A percentile compares a stretch with the other conserved stretches of the same genome.
These are phyloP conservation scores for Odocoileus hemionus DNA, from an alignment of 2,113 vertebrate genomes.

Conservation along the genomic window DNA sequence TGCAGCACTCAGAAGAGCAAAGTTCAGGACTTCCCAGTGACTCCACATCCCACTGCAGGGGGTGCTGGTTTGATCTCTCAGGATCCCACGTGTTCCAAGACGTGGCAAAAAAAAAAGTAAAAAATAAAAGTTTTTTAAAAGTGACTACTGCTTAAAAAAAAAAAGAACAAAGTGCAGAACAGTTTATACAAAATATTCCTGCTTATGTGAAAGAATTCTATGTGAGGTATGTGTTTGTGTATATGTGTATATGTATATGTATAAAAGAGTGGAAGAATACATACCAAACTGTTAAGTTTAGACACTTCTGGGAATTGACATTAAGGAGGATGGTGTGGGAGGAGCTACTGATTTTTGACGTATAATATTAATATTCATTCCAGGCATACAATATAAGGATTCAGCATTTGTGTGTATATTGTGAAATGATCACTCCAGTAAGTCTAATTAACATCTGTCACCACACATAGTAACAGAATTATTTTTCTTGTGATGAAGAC, in stretches of 20 bases:
- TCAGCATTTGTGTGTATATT: not conserved
- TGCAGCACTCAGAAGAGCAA: not conserved
- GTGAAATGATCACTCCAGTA: not conserved
- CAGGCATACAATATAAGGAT: not conserved
- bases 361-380: not conserved
- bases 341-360: not conserved
- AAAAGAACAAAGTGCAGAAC: not conserved
- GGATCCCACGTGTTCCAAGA: not conserved
- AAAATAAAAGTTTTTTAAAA: not conserved
- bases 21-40: not conserved
- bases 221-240: not conserved
- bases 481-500: not conserved
- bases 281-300: not conserved
- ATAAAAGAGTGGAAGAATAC: not conserved
- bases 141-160: not conserved
- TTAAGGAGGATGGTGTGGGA: not conserved
- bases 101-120: not conserved
- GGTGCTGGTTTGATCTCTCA: not conserved
- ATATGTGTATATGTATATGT: not conserved
- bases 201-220: not conserved
- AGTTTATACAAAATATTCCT: not conserved
- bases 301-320: not conserved
- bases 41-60: not conserved
- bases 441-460: not conserved
- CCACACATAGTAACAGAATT: not conserved